A percentile compares a stretch with the other conserved stretches of the same genome.
Evolutionary conservation across 2,797 vertebrate genomes (phyloP).

Genomic region (Leptodactylus fallax): DNA sequence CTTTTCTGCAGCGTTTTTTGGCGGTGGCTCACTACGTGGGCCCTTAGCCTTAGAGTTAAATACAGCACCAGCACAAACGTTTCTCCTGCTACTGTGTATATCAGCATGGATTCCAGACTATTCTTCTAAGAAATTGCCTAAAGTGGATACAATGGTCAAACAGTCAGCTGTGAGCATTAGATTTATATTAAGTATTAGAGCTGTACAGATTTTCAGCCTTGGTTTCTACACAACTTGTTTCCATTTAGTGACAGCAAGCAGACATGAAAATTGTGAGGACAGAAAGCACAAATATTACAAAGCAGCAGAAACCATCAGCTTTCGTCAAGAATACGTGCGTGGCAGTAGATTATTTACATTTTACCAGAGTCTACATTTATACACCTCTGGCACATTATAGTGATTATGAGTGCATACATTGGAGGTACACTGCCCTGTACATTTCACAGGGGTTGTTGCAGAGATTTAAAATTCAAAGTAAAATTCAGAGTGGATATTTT

Average conservation of each 20-base stretch:
- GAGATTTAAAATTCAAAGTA: constrained; percentile 16
- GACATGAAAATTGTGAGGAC: neutral
- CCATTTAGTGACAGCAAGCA: neutral
- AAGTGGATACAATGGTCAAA: neutral
- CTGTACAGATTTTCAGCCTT: neutral
- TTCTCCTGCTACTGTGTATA: too few relatives aligned
- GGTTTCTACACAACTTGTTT: neutral
- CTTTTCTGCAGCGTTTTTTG: too few relatives aligned
- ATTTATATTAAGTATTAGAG: neutral
- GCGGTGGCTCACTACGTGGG: too few relatives aligned
- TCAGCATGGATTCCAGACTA: neutral
- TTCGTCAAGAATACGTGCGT: neutral
- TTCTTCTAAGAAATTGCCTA: neutral
- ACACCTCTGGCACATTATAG: neutral
- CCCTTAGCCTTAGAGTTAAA: too few relatives aligned
- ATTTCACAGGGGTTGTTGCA: neutral
- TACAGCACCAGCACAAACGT: too few relatives aligned
- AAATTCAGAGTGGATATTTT: constrained; percentile 11
- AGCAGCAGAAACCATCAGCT: neutral
- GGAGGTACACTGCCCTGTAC: neutral
- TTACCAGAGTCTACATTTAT: neutral
- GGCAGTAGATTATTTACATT: neutral
- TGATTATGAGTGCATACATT: neutral
- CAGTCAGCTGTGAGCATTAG: neutral
- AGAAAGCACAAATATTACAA: neutral